These are phyloP conservation scores for Todiramphus chloris DNA, from an alignment of 2,113 vertebrate species.

Conservation along the genomic window DNA sequence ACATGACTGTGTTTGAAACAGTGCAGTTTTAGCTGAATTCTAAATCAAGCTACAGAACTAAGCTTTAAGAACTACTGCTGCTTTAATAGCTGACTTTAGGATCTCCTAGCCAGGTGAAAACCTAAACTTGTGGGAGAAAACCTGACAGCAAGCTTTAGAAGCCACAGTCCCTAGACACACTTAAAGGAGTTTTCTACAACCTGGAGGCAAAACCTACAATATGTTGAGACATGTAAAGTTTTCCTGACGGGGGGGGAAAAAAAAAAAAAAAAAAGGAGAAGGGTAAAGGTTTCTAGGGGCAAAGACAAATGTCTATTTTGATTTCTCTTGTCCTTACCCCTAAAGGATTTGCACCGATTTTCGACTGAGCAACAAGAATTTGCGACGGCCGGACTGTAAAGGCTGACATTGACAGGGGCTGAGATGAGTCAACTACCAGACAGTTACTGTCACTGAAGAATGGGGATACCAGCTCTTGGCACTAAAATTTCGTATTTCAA, in stretches of 20 bases:
- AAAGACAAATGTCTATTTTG: not conserved
- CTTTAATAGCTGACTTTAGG: not conserved
- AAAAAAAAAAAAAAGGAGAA: not conserved
- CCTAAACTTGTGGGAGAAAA: not conserved
- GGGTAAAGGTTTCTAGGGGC: slow-evolving; percentile 12
- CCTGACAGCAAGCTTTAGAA: not conserved
- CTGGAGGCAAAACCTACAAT: not conserved
- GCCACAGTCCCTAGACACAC: not conserved
- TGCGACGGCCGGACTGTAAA: not conserved
- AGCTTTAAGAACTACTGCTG: not conserved
- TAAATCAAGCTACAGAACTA: not conserved
- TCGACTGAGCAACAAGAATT: not conserved
- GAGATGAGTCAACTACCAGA: not conserved
- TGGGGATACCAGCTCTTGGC: not conserved
- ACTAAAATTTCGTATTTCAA: not conserved
- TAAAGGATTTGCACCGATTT: not conserved
- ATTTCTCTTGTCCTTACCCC: not conserved
- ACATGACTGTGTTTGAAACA: not conserved
- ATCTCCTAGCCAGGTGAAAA: not conserved
- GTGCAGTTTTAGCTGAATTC: not conserved
- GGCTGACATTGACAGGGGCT: not conserved
- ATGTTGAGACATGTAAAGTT: not conserved
- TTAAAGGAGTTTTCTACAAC: not conserved
- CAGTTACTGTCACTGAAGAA: not conserved
- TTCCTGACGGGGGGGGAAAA: not conserved